Conservation (phyloP, 2,113 vertebrate genomes). For the Actenoides hombroni region DNA sequence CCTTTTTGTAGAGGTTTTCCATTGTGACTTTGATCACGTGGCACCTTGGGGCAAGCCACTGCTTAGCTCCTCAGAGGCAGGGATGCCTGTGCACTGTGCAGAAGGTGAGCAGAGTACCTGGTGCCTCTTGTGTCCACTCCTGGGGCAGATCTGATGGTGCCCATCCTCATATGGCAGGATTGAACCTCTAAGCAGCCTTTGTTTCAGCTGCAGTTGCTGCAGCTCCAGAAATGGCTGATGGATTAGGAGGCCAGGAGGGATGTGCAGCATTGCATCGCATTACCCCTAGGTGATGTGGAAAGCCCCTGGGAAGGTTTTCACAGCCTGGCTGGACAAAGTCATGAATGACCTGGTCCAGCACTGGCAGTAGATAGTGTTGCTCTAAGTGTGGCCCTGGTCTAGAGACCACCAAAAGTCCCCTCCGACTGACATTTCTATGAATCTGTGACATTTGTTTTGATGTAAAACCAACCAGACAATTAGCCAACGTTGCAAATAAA, state of each 20-base stretch:
- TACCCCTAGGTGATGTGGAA: not conserved
- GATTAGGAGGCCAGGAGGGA: not conserved
- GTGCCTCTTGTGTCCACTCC: not conserved
- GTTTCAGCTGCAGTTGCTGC: not conserved
- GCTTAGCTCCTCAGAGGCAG: not conserved
- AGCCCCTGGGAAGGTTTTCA: not conserved
- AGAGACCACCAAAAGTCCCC: not conserved
- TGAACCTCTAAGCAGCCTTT: not conserved
- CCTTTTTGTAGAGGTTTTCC: not conserved
- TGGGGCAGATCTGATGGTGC: not conserved
- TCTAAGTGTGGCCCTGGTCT: not conserved
- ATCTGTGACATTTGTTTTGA: not conserved
- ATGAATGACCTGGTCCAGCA: not conserved
- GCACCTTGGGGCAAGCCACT: not conserved
- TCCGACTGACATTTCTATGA: not conserved
- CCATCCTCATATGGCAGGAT: not conserved
- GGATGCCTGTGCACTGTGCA: rapidly evolving
- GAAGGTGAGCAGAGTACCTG: not conserved
- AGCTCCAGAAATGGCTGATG: not conserved
- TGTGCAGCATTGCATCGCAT: not conserved
- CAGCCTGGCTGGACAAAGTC: not conserved
- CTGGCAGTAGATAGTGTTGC: not conserved
- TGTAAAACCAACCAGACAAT: not conserved
- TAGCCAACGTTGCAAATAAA: not conserved
- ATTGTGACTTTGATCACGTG: not conserved